Percentiles rank a stretch among this genome's conserved stretches.
Evolutionary conservation across 2,888 invertebrate genomes (phyloP).

Genomic region (Meghimatium bilineatum): DNA sequence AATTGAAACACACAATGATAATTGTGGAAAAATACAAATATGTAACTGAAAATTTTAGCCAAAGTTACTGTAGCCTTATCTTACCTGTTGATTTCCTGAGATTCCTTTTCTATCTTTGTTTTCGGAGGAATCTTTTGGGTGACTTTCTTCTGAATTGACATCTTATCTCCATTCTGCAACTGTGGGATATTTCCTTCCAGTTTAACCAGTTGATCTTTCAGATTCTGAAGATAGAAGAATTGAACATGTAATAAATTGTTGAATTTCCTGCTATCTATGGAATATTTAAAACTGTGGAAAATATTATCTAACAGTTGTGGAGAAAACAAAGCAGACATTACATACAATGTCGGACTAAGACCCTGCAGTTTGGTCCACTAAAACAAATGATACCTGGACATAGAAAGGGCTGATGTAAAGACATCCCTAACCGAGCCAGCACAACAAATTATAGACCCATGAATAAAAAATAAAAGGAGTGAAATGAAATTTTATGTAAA

Average conservation of each 20-base stretch:
- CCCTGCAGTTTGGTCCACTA: background rate
- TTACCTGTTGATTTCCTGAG: conserved; percentile 23
- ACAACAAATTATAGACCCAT: too few relatives aligned
- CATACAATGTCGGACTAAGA: background rate
- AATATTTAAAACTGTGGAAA: background rate
- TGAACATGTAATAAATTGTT: background rate
- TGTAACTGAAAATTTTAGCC: too few relatives aligned
- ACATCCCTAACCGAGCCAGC: too few relatives aligned
- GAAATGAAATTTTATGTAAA: too few relatives aligned
- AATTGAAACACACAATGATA: too few relatives aligned
- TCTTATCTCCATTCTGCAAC: conserved; percentile 53
- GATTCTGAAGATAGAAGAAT: conserved; percentile 40
- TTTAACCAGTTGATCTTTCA: conserved; percentile 51
- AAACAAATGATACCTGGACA: background rate
- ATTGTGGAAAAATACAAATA: too few relatives aligned
- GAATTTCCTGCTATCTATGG: background rate
- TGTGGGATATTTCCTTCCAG: conserved; percentile 50
- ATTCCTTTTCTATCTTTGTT: conserved; percentile 52
- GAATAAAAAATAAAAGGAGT: too few relatives aligned
- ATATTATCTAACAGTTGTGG: background rate
- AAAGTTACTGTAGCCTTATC: background rate
- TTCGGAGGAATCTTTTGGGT: conserved; percentile 54
- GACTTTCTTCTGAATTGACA: conserved; percentile 52
- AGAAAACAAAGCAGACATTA: background rate
- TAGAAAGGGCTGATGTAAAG: too few relatives aligned